Conservation (phyloP, 2,888 invertebrate species). For the Drosophila sordidapex region DNA sequence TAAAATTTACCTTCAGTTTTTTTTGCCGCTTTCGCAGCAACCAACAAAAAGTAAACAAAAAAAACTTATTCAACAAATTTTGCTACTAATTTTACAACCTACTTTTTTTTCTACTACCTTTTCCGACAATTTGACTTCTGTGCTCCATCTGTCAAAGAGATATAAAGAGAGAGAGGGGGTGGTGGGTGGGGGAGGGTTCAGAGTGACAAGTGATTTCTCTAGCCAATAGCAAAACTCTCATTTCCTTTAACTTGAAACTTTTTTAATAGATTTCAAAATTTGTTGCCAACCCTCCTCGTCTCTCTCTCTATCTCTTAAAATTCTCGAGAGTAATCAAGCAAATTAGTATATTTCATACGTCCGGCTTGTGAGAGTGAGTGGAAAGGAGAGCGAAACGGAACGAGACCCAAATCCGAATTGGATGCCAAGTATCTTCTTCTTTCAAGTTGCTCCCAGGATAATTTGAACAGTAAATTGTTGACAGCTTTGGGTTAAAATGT, state of each 20-base stretch:
- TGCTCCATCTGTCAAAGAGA: constrained; percentile 8
- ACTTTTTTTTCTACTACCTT: constrained; percentile 21
- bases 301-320: constrained; percentile 29
- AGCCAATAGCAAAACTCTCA: constrained; percentile 46
- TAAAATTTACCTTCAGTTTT: constrained; percentile 46
- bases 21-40: constrained; percentile 27
- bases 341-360: constrained; percentile 66
- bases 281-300: neutral
- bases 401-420: constrained; percentile 44
- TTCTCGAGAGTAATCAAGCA: constrained; percentile 78
- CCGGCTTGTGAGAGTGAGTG: constrained; percentile 9
- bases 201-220: constrained; percentile 50
- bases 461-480: constrained; percentile 78
- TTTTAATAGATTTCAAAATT: constrained; percentile 79
- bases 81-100: constrained; percentile 29
- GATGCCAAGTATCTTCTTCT: constrained; percentile 19
- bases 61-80: constrained; percentile 48
- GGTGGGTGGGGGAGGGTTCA: neutral
- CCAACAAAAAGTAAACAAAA: constrained; percentile 4
- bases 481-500: constrained; percentile 65
- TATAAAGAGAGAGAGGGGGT: too few species aligned
- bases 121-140: constrained; percentile 16
- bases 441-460: constrained; percentile 65
- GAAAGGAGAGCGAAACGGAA: neutral
- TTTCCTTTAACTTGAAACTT: constrained; percentile 67